phyloP scores from a whole-genome alignment of 2,888 invertebrate species.

The Drosophila sordidapex region DNA sequence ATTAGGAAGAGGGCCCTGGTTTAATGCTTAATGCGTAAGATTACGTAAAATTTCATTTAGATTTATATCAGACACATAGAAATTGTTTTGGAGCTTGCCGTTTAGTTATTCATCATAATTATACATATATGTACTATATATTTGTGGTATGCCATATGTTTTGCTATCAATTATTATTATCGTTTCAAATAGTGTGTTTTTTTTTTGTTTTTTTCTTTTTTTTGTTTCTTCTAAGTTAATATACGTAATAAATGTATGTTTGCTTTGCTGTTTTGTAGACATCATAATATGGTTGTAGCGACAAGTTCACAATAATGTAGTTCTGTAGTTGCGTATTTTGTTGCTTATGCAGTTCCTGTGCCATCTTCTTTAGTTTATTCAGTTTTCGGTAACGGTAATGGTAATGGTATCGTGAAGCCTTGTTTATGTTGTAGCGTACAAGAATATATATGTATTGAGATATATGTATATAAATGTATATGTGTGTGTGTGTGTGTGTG shows the following conservation, averaged over 20 bases:
- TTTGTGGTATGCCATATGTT: constrained; percentile 50
- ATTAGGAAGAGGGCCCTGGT: constrained; percentile 53
- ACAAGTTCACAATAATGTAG: constrained; percentile 55
- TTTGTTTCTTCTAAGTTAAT: constrained; percentile 56
- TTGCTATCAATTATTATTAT: constrained; percentile 73
- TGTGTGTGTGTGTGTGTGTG: constrained; percentile 19
- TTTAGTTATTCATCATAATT: constrained; percentile 48
- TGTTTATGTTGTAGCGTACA: constrained; percentile 53
- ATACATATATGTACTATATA: constrained; percentile 43
- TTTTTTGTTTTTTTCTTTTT: constrained; percentile 32
- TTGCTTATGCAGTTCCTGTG: constrained; percentile 46
- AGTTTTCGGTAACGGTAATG: constrained; percentile 6
- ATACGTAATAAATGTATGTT: constrained; percentile 61
- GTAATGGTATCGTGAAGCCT: constrained; percentile 47
- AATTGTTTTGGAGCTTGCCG: constrained; percentile 46
- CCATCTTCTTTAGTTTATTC: constrained; percentile 24
- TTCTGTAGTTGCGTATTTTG: constrained; percentile 44
- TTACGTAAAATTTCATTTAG: constrained; percentile 48
- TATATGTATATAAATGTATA: constrained; percentile 35
- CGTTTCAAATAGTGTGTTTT: constrained; percentile 71
- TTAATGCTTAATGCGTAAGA: constrained; percentile 39
- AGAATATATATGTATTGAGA: constrained; percentile 47
- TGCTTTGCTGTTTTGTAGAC: constrained; percentile 27
- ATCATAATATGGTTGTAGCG: constrained; percentile 48
- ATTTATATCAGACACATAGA: constrained; percentile 58